A percentile compares a stretch with the other conserved stretches of the same genome.
phyloP scores from a whole-genome alignment of 2,797 vertebrate genomes.

The Mionectes olivaceus region DNA sequence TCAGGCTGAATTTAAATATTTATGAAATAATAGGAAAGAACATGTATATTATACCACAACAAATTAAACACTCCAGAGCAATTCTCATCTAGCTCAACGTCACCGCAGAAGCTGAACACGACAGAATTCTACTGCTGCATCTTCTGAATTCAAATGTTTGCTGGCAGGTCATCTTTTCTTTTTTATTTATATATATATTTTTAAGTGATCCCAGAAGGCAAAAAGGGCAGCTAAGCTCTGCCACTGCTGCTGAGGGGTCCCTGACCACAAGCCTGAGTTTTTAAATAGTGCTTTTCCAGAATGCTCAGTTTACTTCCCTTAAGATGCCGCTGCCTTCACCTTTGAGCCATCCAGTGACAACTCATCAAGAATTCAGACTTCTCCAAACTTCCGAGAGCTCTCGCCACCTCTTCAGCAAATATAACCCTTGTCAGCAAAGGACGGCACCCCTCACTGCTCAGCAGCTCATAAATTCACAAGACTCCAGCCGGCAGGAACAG shows the following conservation, averaged over 20 bases:
- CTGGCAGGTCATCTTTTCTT: neutral
- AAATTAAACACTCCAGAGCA: constrained; percentile 40
- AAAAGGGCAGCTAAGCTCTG: neutral
- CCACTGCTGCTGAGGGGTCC: neutral
- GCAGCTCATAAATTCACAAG: neutral
- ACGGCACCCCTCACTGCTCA: neutral
- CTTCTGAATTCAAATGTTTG: constrained; percentile 10
- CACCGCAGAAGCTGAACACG: neutral
- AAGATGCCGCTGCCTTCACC: neutral
- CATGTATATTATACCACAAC: neutral
- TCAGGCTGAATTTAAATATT: constrained; percentile 33
- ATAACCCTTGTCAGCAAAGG: neutral
- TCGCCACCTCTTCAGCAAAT: neutral
- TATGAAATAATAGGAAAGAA: constrained; percentile 12
- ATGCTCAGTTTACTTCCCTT: neutral
- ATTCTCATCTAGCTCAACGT: constrained; percentile 2
- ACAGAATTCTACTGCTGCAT: neutral
- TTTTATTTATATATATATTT: neutral
- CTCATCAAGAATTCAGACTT: neutral
- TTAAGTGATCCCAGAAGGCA: neutral
- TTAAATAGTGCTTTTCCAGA: neutral
- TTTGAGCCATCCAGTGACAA: neutral
- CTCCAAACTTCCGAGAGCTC: neutral
- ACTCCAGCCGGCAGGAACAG: neutral
- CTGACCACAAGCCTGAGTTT: neutral